Evolutionary conservation across 2,797 vertebrate genomes (phyloP), one percentile per base, ranked within the genome.

Genomic region (Sebastiscus albofasciatus): DNA sequence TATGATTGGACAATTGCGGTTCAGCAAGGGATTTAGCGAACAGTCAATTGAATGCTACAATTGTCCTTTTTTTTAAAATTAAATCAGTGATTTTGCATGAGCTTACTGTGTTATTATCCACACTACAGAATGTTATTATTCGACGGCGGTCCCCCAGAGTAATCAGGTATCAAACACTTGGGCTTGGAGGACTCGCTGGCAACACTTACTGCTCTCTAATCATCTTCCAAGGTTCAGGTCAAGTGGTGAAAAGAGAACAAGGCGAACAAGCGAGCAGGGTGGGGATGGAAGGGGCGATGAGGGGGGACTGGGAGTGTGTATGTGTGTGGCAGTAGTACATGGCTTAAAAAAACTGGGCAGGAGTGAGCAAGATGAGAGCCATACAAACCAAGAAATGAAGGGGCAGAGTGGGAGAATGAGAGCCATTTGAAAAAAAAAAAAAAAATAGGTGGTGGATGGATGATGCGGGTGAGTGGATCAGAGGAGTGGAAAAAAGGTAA

Each of bases 381-480:
- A 67, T 56, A 66, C 18, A 83, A 74, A 77, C 36, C 60, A 67
- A 77, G 64, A 79, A 82, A 85, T 73, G 54, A 66, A 77, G 52
- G 72, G 27, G 46, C 60, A 70, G 58, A 61, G 72, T 34, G 76
- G 10, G 5, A 79, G 66, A 84, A 78, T 77, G 64, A 86, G 75
- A 78, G 86, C 75, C 59, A 70, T 75, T 80, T 3, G 7, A 34
- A 36, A 62, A 31, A 75, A 8, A 8, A 16, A 72, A 24, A 8
- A 12, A 70, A 67, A 64, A 82, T 20, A 26, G 67, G 34, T 33
- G 65, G 58, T 67, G 77, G 81, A 67, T 76, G 68, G 83, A 87
- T 81, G 72, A 89, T 81, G 79, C 73, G 61, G 82, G 36, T 89
- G 87, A 89, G 74, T 83, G 68, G 66, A 87, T 85, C 65, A 84